Evolutionary conservation across 2,113 vertebrate species (phyloP).

Genomic region (Podarcis cretensis): DNA sequence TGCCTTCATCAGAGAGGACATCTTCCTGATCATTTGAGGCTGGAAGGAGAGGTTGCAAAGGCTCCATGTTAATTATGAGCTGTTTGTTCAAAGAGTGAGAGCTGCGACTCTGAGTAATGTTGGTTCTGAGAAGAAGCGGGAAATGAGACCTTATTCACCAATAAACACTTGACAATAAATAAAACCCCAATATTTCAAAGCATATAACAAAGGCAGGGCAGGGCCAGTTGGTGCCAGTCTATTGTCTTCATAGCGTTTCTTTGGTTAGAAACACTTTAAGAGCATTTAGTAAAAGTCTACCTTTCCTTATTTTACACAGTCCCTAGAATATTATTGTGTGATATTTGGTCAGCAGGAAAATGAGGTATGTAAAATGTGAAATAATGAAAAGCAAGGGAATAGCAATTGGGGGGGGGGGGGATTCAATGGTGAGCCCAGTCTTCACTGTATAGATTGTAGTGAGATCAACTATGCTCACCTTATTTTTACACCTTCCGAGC

Average conservation of each 20-base stretch:
- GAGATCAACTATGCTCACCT: not conserved
- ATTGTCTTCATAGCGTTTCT: not conserved
- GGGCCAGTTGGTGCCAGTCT: not conserved
- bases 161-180: not conserved
- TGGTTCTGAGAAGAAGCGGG: constrained; percentile 79
- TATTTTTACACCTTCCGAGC: not conserved
- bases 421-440: not conserved
- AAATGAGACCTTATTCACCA: constrained; percentile 9
- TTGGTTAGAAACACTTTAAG: not conserved
- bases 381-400: not conserved
- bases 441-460: not conserved
- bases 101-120: constrained; percentile 91
- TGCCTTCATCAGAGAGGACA: constrained; percentile 79
- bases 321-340: not conserved
- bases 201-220: not conserved
- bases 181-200: fast-evolving
- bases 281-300: not conserved
- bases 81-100: constrained; percentile 95
- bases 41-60: constrained; percentile 89
- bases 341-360: not conserved
- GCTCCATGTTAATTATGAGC: constrained; percentile 97
- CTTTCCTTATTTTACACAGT: not conserved
- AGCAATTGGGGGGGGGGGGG: not conserved
- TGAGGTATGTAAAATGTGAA: not conserved
- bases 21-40: constrained; percentile 88